These are phyloP conservation scores for Elephas maximus DNA, from an alignment of 2,113 vertebrate genomes.

Conservation along the genomic window DNA sequence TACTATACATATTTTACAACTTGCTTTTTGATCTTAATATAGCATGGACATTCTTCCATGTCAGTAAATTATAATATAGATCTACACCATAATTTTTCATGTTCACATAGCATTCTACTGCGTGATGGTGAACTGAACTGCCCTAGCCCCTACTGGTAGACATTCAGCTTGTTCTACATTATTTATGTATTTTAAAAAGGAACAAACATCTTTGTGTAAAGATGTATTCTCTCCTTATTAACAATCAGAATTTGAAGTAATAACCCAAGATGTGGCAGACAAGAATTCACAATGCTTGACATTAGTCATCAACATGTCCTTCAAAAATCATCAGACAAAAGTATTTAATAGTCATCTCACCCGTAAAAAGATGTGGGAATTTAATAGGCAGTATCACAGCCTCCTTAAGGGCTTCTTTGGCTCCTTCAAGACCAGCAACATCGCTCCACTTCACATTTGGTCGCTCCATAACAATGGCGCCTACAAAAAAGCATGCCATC, in stretches of 20 bases:
- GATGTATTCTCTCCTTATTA: background rate
- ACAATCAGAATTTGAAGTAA: background rate
- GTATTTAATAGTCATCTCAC: constrained; percentile 83
- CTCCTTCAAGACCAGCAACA: constrained; percentile 97
- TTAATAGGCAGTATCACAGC: constrained; percentile 99
- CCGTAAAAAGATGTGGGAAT: constrained; percentile 99
- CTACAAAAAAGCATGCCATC: constrained; percentile 84
- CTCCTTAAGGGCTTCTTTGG: constrained; percentile 99
- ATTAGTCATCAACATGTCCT: background rate
- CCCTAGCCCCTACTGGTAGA: background rate
- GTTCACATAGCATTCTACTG: background rate
- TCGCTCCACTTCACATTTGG: constrained; percentile 98
- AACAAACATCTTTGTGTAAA: background rate
- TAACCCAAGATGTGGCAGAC: background rate
- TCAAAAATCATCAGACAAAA: background rate
- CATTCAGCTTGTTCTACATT: background rate
- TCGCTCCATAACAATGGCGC: constrained; percentile 98
- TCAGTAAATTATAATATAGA: background rate
- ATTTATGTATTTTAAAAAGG: background rate
- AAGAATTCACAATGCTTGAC: background rate
- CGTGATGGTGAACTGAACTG: background rate
- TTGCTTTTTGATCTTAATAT: background rate
- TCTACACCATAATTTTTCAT: background rate
- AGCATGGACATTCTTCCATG: background rate
- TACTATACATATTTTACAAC: background rate